These are phyloP conservation scores for Octopus sinensis DNA, from an alignment of 1,140 invertebrate genomes.

Conservation along the genomic window DNA sequence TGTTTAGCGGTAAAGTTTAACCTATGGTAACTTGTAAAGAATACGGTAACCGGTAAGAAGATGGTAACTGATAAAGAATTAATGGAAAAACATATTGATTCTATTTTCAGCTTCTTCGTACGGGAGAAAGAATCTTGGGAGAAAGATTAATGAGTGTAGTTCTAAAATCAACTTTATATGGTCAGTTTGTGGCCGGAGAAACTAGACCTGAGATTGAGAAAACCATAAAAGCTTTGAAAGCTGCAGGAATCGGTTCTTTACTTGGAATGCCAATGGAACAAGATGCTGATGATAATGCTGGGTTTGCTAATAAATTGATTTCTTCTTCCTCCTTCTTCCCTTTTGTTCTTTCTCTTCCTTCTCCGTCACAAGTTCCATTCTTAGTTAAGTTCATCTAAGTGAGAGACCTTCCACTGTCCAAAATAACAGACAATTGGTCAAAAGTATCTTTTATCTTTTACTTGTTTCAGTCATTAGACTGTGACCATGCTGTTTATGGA, in stretches of 20 bases:
- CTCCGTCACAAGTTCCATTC: too few relatives aligned
- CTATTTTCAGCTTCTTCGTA: background rate
- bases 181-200: conserved; percentile 82
- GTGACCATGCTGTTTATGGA: too few relatives aligned
- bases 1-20: background rate
- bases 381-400: too few relatives aligned
- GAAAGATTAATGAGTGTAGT: conserved; percentile 78
- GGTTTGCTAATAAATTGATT: background rate
- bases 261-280: conserved; percentile 94
- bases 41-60: background rate
- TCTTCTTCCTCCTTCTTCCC: too few relatives aligned
- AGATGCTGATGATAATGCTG: conserved; percentile 85
- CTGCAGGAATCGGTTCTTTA: conserved; percentile 65
- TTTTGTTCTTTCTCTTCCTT: too few relatives aligned
- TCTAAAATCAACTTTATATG: conserved; percentile 95
- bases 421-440: too few relatives aligned
- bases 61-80: background rate
- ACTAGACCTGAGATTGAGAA: background rate
- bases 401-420: too few relatives aligned
- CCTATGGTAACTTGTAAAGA: background rate
- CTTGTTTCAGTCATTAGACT: too few relatives aligned
- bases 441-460: too few relatives aligned
- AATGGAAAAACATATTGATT: background rate
- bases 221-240: conserved; percentile 9
- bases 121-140: conserved; percentile 68